A percentile compares a stretch with the other conserved stretches of the same genome.
These are phyloP conservation scores for Indicator indicator DNA, from an alignment of 2,113 vertebrate genomes.

Conservation along the genomic window DNA sequence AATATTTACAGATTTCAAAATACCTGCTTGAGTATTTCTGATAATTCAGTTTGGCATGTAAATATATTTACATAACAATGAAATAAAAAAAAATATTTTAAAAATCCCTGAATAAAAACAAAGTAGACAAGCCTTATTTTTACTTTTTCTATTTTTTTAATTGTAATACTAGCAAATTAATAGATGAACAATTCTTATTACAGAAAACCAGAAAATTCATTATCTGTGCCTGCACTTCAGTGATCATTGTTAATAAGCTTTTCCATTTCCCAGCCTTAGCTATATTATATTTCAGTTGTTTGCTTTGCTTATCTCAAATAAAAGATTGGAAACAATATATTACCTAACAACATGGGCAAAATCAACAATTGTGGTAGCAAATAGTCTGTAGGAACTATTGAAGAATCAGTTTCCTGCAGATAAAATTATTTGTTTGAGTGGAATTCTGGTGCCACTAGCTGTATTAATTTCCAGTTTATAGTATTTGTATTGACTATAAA, in stretches of 20 bases:
- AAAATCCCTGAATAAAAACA: background rate
- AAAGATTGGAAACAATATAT: background rate
- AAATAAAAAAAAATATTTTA: background rate
- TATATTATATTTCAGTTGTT: background rate
- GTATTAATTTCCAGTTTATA: background rate
- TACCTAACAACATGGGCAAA: background rate
- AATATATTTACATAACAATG: background rate
- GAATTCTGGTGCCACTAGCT: background rate
- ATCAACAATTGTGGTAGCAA: background rate
- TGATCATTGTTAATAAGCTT: background rate
- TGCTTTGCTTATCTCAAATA: background rate
- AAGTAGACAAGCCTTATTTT: background rate
- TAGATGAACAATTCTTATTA: background rate
- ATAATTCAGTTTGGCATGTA: background rate
- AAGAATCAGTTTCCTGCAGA: background rate
- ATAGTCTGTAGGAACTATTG: background rate
- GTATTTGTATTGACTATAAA: background rate
- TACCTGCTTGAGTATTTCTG: background rate
- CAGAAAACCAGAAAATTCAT: background rate
- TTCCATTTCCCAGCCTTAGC: background rate
- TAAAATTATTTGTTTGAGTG: background rate
- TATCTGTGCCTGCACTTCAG: background rate
- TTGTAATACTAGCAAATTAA: background rate
- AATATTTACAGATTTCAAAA: background rate
- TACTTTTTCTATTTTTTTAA: background rate